Evolutionary conservation across 2,888 invertebrate genomes (phyloP).

Genomic region (Chouioia cunea): DNA sequence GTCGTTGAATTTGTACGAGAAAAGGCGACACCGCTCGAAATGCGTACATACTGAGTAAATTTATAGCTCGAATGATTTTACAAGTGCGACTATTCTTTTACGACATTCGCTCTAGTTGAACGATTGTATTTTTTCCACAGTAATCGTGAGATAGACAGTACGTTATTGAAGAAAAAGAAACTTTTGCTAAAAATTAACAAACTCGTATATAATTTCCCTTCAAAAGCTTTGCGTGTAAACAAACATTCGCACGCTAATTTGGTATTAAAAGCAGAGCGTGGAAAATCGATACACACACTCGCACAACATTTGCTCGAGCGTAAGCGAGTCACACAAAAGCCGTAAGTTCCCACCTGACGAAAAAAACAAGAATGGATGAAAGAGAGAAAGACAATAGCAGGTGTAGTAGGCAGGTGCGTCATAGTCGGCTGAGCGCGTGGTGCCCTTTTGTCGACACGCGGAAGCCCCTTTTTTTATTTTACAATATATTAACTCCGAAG

Average conservation of each 20-base stretch:
- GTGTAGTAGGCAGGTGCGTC: constrained; percentile 32
- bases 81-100: neutral
- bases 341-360: constrained; percentile 35
- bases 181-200: no score
- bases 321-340: constrained; percentile 32
- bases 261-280: no score
- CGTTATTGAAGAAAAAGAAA: no score
- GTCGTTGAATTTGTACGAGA: constrained; percentile 1
- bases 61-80: constrained; percentile 39
- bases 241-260: no score
- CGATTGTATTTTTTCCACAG: constrained; percentile 14
- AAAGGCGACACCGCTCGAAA: neutral
- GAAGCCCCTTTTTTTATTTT: neutral
- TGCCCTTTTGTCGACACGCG: constrained; percentile 21
- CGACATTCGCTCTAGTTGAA: neutral
- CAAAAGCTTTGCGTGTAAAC: no score
- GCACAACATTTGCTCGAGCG: constrained; percentile 42
- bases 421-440: neutral
- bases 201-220: no score
- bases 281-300: constrained; percentile 4
- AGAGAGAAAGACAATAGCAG: constrained; percentile 3
- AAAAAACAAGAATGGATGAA: constrained; percentile 1
- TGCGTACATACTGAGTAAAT: constrained; percentile 16
- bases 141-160: no score
- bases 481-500: no score